Base-by-base conservation (phyloP, 1,140 invertebrate genomes). In the Microplitis mediator region DNA sequence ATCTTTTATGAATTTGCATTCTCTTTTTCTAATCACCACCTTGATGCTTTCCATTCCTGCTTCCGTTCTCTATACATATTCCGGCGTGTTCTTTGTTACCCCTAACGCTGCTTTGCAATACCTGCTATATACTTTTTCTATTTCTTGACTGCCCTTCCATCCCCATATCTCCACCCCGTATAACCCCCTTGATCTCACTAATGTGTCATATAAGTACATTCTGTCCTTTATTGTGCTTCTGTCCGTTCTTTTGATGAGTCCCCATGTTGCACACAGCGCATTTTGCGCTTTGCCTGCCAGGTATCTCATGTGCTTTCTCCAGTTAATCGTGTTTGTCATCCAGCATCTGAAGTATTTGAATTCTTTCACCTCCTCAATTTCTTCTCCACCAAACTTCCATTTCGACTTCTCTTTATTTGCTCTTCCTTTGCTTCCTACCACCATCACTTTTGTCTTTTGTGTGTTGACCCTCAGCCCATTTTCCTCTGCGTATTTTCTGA, bases 111-210 rank as follows among this genome's bases (percentile, higher is more conserved):
- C 71, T 34, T 35, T 71, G 6, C 16, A 34, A 11, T 11, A 4
- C 5, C 39, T 34, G 14, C 50, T 45, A 9, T 73, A 67, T 9
- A 75, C 54, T 56, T 5, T 63, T 54, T 71, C 64, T 11, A 62
- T 34, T 4, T 8, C 16, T 8, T 64, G 39, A 36, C 31, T 69
- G 51, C 56, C 61, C 51, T 14, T 39, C 63, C 67, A 74, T 9
- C 66, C 72, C 69, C 69, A 74, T 23, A 74, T 65, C 35, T 73
- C 63, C 2, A 58, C 62, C 23, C 71, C 64, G 11, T 76, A 72
- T 4, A 73, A 11, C 2, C 35, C 31, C 5, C 64, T 56, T 39
- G 69, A 32, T 8, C 56, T 73, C 5, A 73, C 64, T 35, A 67
- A 71, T 1, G 54, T 51, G 16, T 71, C 63, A 32, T 62, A 36